Percentiles rank a stretch among this genome's conserved stretches.
These are phyloP conservation scores for Philaethria dido DNA, from an alignment of 2,888 invertebrate genomes.

Conservation along the genomic window DNA sequence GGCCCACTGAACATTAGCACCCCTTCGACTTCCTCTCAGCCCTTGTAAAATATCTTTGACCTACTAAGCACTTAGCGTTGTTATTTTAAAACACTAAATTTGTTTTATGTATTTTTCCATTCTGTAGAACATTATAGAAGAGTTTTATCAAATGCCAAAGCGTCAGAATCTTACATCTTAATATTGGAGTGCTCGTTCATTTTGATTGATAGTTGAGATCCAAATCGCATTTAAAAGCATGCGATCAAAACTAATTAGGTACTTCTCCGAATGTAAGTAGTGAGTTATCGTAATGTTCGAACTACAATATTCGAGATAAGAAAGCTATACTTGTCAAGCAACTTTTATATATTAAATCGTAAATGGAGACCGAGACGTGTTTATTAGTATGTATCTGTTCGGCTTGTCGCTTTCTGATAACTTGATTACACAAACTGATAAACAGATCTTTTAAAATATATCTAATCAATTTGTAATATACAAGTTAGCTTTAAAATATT, in stretches of 20 bases:
- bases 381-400: constrained; percentile 52
- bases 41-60: constrained; percentile 21
- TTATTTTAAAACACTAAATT: background rate
- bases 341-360: constrained; percentile 54
- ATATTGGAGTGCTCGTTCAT: constrained; percentile 29
- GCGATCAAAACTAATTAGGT: constrained; percentile 39
- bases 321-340: constrained; percentile 55
- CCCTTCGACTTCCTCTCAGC: constrained; percentile 21
- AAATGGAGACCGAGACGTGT: constrained; percentile 56
- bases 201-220: constrained; percentile 40
- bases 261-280: constrained; percentile 33
- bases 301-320: constrained; percentile 46
- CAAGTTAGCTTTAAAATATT: background rate
- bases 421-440: constrained; percentile 59
- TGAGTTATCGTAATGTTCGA: constrained; percentile 38
- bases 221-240: constrained; percentile 37
- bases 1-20: constrained; percentile 30
- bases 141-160: constrained; percentile 20
- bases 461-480: background rate
- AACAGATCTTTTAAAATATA: constrained; percentile 41
- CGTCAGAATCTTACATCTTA: constrained; percentile 21
- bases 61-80: constrained; percentile 11
- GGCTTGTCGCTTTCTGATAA: constrained; percentile 60
- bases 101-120: background rate
- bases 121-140: background rate